Evolutionary conservation across 2,113 vertebrate species (phyloP), one percentile per base, ranked within the genome.

Genomic region (Tamias sibiricus): DNA sequence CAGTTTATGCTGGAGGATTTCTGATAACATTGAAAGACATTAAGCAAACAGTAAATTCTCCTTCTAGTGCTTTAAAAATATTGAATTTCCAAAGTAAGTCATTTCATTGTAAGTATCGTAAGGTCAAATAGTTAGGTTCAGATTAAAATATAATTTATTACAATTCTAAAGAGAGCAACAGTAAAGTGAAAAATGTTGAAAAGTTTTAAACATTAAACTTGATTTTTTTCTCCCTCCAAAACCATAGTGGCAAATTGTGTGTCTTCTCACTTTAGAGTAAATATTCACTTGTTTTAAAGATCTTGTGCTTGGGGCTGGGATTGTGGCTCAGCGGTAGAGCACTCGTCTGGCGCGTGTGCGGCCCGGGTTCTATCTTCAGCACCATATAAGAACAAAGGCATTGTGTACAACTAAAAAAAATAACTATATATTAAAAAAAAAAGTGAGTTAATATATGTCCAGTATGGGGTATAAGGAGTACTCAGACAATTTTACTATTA

Each of bases 61-160:
- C 79, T 90, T 86, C 28, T 66, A 69, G 72, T 95, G 57, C 81
- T 93, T 92, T 92, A 92, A 89, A 92, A 92, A 77, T 6, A 16
- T 82, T 71, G 32, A n/a, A 44, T 90, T 84, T 94, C 79, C 69
- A 81, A 86, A 95, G 8, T 91, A 82, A 92, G 42, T 57, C 75
- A 74, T 80, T 87, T 95, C 66, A 93, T 93, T 88, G 4, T 90
- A 54, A 68, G 59, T 85, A 94, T 37, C 44, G 8, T 87, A 77
- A 90, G 59, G 37, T 42, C 83, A 96, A 80, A 90, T 87, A 62
- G 81, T 75, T 91, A 85, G 49, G 44, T 94, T 76, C 22, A 59
- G 11, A 52, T 88, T 91, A 77, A 88, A 83, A 68, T 81, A 88
- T 74, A 93, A 84, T 28, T 92, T 85, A 95, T 74, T 83, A 88